A percentile compares a stretch with the other conserved stretches of the same genome.
Evolutionary conservation across 2,888 invertebrate genomes (phyloP).

Genomic region (Acholoe squamosa): DNA sequence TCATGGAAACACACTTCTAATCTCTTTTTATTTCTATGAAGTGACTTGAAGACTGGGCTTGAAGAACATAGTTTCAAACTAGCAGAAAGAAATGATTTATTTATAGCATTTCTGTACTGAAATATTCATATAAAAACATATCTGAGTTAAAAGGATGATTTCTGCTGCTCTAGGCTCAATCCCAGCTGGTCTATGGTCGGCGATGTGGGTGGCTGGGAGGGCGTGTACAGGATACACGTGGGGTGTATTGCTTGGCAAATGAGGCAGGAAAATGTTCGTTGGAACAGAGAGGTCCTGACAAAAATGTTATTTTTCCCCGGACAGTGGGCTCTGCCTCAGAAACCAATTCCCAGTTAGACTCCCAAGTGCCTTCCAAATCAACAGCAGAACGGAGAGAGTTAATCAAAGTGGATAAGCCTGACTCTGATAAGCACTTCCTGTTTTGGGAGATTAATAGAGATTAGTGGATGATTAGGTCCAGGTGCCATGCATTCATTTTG

Average conservation of each 20-base stretch:
- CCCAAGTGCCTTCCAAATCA: not conserved
- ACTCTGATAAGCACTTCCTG: not conserved
- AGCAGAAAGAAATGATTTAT: no score
- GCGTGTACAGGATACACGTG: not conserved
- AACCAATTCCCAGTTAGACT: not conserved
- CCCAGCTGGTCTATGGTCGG: not conserved
- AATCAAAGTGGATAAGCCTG: not conserved
- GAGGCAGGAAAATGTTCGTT: not conserved
- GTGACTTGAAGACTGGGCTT: no score
- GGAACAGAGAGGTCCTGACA: not conserved
- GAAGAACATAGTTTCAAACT: no score
- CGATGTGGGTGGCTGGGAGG: not conserved
- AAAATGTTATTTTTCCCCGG: not conserved
- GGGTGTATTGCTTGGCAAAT: conserved; percentile 20
- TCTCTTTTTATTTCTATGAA: no score
- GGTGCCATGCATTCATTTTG: conserved; percentile 16
- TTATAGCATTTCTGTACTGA: no score
- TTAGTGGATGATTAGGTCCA: not conserved
- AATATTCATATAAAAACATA: no score
- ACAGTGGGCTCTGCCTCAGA: not conserved
- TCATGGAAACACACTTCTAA: no score
- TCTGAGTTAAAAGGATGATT: no score
- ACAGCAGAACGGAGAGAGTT: not conserved
- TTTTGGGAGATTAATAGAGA: not conserved
- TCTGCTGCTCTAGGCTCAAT: no score